Percentiles rank a stretch among this genome's conserved stretches.
Evolutionary conservation across 2,797 vertebrate genomes (phyloP).

Genomic region (Ciconia nigra): DNA sequence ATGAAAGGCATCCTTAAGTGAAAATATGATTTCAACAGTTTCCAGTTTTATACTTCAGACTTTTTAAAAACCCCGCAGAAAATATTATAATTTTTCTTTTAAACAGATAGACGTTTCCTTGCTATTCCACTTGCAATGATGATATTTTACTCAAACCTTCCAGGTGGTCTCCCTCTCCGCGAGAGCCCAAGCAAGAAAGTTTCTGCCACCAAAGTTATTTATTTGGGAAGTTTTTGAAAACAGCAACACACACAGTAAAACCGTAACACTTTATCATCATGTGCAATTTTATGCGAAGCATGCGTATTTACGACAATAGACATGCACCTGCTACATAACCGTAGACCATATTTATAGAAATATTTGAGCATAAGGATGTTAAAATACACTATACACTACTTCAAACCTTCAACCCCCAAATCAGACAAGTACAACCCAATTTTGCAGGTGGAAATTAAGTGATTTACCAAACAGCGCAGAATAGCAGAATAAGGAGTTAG

Average conservation of each 20-base stretch:
- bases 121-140: not conserved
- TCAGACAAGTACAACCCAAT: not conserved
- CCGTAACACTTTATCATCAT: accelerated
- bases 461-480: not conserved
- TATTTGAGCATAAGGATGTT: not conserved
- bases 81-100: not conserved
- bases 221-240: not conserved
- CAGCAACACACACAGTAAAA: not conserved
- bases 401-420: not conserved
- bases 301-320: accelerated
- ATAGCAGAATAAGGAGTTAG: not conserved
- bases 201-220: not conserved
- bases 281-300: not conserved
- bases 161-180: not conserved
- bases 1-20: not conserved
- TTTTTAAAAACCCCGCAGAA: not conserved
- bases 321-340: not conserved
- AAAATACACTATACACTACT: not conserved
- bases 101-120: accelerated
- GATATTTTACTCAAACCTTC: not conserved
- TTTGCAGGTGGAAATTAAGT: not conserved
- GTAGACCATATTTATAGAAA: not conserved
- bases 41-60: not conserved
- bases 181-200: not conserved
- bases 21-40: not conserved